Conservation (phyloP, 2,888 invertebrate species). For the Lycophotia porphyrea region DNA sequence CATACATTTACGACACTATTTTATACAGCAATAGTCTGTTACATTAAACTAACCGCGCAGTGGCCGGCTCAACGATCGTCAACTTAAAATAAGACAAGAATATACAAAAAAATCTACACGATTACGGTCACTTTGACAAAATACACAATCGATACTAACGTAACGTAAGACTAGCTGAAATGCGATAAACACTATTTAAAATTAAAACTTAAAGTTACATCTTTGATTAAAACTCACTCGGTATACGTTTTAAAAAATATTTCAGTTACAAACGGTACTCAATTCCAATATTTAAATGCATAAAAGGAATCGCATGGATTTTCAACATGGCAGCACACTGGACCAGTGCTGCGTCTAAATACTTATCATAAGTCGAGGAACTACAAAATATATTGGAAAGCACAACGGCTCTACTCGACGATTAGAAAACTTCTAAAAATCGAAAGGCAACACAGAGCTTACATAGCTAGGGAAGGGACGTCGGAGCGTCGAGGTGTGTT, state of each 20-base stretch:
- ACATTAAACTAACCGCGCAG: conserved; percentile 79
- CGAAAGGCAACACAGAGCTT: conserved; percentile 75
- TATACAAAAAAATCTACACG: conserved; percentile 87
- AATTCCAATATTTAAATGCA: conserved; percentile 85
- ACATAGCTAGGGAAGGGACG: conserved; percentile 76
- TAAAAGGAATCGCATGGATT: conserved; percentile 78
- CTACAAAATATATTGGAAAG: conserved; percentile 84
- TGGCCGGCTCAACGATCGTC: conserved; percentile 75
- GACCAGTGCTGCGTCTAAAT: conserved; percentile 71
- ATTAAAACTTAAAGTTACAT: conserved; percentile 88
- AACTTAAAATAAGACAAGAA: conserved; percentile 82
- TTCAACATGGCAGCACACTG: conserved; percentile 66
- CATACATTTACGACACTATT: conserved; percentile 80
- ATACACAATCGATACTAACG: conserved; percentile 85
- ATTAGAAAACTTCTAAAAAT: conserved; percentile 63
- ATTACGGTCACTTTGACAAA: conserved; percentile 81
- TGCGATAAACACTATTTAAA: conserved; percentile 88
- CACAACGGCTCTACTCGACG: conserved; percentile 72
- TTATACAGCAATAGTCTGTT: conserved; percentile 81
- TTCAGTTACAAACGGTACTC: conserved; percentile 82
- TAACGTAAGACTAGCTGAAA: conserved; percentile 90
- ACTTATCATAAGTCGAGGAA: conserved; percentile 78
- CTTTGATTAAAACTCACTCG: conserved; percentile 90
- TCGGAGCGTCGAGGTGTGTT: conserved; percentile 67
- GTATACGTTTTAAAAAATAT: conserved; percentile 84